phyloP scores from a whole-genome alignment of 2,113 vertebrate species.

The Dolichotis patagonum region DNA sequence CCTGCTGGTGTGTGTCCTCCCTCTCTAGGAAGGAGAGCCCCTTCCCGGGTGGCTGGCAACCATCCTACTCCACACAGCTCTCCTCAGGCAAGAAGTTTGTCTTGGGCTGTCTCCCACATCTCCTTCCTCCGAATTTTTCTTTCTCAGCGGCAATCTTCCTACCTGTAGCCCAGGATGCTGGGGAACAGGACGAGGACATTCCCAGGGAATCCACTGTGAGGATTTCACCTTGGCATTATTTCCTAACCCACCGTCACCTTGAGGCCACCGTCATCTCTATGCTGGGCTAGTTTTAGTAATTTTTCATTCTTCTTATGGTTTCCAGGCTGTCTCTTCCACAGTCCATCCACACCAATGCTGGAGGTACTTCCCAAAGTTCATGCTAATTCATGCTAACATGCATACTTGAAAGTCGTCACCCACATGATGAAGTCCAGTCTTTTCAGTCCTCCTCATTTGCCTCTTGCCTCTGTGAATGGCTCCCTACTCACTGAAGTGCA shows the following conservation, averaged over 20 bases:
- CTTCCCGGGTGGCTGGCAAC: neutral
- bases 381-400: too few relatives aligned
- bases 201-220: neutral
- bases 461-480: neutral
- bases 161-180: neutral
- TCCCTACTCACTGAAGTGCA: neutral
- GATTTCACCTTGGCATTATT: neutral
- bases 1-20: neutral
- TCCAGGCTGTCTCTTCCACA: neutral
- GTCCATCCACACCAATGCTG: neutral
- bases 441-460: neutral
- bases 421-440: neutral
- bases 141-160: neutral
- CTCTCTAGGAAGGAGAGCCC: neutral
- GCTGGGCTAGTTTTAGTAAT: neutral
- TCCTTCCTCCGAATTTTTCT: neutral
- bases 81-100: slow-evolving; percentile 25
- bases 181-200: neutral
- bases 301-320: neutral
- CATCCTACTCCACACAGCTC: neutral
- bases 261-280: neutral
- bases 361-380: neutral
- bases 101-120: neutral
- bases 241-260: neutral
- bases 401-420: neutral